Evolutionary conservation across 1,140 invertebrate species (phyloP), one percentile per base, ranked within the genome.

Genomic region (Coboldia fuscipes): DNA sequence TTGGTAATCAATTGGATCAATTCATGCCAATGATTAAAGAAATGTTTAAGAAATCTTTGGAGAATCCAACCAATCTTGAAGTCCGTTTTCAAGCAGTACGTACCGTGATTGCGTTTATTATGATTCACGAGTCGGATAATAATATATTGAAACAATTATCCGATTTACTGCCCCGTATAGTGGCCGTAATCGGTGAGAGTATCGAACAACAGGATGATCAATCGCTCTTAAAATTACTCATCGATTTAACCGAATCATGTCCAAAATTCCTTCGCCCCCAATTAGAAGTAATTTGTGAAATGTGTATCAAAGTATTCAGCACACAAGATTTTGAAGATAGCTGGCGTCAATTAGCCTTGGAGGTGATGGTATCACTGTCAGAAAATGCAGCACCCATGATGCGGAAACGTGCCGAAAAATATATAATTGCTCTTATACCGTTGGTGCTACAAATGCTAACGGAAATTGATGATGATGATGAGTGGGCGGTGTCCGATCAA

Each of bases 321-420:
- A 72, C 86, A 48, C 53, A 61, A 8, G 72, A 85, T 19, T 65
- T 80, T 20, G 66, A 72, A 38, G 86, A 94, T 45, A 72, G 70
- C 7, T 90, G 82, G 73, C 68, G 88, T 34, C 88, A 97, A 52
- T 62, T 97, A 26, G 75, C 82, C 1, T 55, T 99, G 10, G 94
- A 98, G 61, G 79, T 90, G 12, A 69, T 97, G 53, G 86, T 97
- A 8, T 92, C 92, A 3, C 54, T 97, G 33, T 72, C 88, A 24
- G 96, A 99, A 65, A 85, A 81, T 24, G 88, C 89, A 1, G 79
- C 94, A 12, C 81, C 85, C 2, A 94, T 94, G 80, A 75, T 99
- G 12, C 71, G 92, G 13, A 97, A 96, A 58, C 70, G 78, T 44
- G 75, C 75, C 10, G 66, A 65, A 3, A 78, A 78, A 48, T 86